Conservation (phyloP, 2,113 vertebrate genomes). For the Ramphastos sulfuratus region DNA sequence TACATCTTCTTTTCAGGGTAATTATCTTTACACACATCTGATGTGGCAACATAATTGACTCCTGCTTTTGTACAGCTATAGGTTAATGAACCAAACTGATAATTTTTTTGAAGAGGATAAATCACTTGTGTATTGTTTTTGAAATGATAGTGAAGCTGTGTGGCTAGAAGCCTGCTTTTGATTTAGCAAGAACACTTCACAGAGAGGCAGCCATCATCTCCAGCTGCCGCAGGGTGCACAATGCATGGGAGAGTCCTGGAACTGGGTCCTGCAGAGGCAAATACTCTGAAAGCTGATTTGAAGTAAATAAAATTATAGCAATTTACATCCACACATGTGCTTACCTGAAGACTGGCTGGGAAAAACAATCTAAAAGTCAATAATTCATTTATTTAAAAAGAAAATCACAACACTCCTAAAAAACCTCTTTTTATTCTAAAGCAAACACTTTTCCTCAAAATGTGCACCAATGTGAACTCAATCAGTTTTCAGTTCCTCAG, state of each 20-base stretch:
- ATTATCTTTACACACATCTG: constrained; percentile 79
- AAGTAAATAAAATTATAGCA: neutral
- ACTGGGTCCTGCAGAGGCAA: neutral
- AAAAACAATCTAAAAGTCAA: neutral
- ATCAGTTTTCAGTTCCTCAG: neutral
- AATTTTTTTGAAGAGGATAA: constrained; percentile 66
- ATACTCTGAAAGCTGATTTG: neutral
- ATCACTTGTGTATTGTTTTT: constrained; percentile 72
- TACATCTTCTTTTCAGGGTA: constrained; percentile 78
- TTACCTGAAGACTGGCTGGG: neutral
- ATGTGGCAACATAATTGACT: constrained; percentile 77
- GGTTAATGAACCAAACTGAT: constrained; percentile 77
- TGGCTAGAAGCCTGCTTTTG: constrained; percentile 51
- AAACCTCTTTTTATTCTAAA: neutral
- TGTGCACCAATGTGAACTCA: neutral
- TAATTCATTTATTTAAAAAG: neutral
- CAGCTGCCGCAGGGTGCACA: neutral
- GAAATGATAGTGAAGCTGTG: constrained; percentile 38
- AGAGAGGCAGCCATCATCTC: constrained; percentile 59
- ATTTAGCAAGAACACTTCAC: constrained; percentile 52
- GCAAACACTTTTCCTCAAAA: neutral
- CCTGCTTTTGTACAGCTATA: constrained; percentile 72
- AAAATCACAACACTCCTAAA: neutral
- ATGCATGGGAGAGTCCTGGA: neutral
- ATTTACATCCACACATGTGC: fast-evolving